Percentiles rank a stretch among this genome's conserved stretches.
Evolutionary conservation across 1,140 invertebrate genomes (phyloP).

Genomic region (Xylocopa sonorina): DNA sequence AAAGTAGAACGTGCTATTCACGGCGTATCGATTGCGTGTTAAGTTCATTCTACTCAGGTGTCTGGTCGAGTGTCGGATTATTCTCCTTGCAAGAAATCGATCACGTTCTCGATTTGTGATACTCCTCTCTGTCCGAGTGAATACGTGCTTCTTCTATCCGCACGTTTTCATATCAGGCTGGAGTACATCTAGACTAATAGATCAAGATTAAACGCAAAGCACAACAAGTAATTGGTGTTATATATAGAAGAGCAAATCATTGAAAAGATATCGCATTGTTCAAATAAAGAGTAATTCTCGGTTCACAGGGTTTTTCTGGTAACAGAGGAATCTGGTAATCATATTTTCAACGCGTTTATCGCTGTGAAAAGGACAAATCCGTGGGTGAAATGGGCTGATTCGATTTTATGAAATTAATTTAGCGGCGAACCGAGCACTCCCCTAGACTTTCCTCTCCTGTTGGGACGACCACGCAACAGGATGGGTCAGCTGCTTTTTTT

Average conservation of each 20-base stretch:
- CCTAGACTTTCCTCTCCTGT: background rate
- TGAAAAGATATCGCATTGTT: background rate
- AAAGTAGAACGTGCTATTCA: conserved; percentile 38
- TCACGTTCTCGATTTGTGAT: background rate
- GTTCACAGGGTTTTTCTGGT: background rate
- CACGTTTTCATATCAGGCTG: background rate
- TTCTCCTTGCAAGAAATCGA: conserved; percentile 1
- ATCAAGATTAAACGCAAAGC: too few relatives aligned
- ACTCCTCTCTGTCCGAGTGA: too few relatives aligned
- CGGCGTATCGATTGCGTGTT: conserved; percentile 3
- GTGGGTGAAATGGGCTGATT: background rate
- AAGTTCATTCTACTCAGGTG: conserved; percentile 21
- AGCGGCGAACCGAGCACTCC: background rate
- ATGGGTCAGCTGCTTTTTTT: background rate
- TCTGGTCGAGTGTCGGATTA: background rate
- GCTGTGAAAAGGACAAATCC: background rate
- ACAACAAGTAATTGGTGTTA: too few relatives aligned
- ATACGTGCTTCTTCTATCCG: background rate
- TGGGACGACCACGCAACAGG: background rate
- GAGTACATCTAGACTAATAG: too few relatives aligned
- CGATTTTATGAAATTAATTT: conserved; percentile 32
- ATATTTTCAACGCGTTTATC: conserved; percentile 1
- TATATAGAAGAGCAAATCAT: too few relatives aligned
- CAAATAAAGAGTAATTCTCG: background rate
- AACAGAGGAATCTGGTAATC: background rate